Evolutionary conservation across 1,140 invertebrate genomes (phyloP).

Genomic region (Trachymyrmex septentrionalis): DNA sequence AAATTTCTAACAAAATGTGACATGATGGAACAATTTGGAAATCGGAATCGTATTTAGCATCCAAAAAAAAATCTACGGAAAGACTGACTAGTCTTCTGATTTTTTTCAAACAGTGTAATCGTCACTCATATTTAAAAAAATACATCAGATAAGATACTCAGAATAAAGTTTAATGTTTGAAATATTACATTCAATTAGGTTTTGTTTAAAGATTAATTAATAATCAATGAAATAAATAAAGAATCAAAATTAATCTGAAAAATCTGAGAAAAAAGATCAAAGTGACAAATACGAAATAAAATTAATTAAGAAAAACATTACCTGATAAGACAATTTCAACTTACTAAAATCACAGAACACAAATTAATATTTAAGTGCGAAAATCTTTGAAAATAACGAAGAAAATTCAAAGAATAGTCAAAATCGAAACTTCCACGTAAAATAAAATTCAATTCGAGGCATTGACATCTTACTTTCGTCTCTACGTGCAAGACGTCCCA

Average conservation of each 20-base stretch:
- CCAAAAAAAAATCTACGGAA: no score
- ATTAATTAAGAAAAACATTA: neutral
- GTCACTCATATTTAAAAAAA: neutral
- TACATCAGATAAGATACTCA: neutral
- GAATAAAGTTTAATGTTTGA: neutral
- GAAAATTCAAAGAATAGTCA: neutral
- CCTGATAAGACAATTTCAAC: neutral
- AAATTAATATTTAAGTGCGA: neutral
- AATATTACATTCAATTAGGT: neutral
- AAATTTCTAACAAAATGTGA: no score
- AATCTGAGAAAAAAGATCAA: neutral
- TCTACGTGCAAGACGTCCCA: neutral
- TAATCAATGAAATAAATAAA: neutral
- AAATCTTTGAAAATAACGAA: neutral
- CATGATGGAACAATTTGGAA: no score
- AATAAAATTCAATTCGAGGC: conserved; percentile 57
- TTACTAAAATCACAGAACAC: neutral
- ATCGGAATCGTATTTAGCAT: no score
- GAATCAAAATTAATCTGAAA: neutral
- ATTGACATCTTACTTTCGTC: conserved; percentile 33
- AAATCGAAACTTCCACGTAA: neutral
- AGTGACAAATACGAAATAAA: neutral
- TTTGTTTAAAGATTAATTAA: neutral
- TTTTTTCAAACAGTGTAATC: neutral
- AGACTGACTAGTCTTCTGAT: no score